phyloP scores from a whole-genome alignment of 1,140 invertebrate species.

The Drosophila auraria region DNA sequence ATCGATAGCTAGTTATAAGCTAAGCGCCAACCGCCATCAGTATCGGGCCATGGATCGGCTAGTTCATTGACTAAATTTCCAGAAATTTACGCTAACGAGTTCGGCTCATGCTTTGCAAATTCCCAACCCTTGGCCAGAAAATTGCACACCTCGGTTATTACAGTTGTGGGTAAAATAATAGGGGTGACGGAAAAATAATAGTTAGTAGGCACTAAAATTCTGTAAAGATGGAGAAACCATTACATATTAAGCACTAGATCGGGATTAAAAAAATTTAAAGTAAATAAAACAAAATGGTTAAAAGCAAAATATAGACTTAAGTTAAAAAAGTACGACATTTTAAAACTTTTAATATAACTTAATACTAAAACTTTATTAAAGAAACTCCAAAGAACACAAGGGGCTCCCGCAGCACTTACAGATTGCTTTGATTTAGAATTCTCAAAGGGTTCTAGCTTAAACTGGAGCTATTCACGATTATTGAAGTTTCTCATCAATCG shows the following conservation, averaged over 20 bases:
- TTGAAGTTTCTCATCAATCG: no score
- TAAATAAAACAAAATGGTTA: not conserved
- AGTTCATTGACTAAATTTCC: constrained; percentile 36
- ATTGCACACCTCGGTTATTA: not conserved
- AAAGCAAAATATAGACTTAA: not conserved
- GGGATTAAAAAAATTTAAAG: not conserved
- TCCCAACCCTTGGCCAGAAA: not conserved
- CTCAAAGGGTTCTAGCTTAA: no score
- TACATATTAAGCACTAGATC: not conserved
- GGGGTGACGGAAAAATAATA: not conserved
- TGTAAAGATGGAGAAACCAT: fast-evolving
- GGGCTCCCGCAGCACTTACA: no score
- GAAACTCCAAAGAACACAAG: no score
- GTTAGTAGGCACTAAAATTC: not conserved
- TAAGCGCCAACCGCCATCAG: constrained; percentile 51
- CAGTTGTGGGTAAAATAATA: not conserved
- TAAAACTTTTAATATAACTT: not conserved
- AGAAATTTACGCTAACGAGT: constrained; percentile 38
- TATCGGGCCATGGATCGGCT: constrained; percentile 11
- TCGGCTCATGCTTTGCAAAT: constrained; percentile 1
- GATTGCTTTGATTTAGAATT: no score
- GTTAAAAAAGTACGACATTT: not conserved
- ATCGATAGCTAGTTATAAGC: constrained; percentile 71
- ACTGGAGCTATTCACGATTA: no score
- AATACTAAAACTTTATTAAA: not conserved